Percentiles rank a stretch among this genome's conserved stretches.
phyloP scores from a whole-genome alignment of 2,113 vertebrate genomes.

The Megaleporinus macrocephalus region DNA sequence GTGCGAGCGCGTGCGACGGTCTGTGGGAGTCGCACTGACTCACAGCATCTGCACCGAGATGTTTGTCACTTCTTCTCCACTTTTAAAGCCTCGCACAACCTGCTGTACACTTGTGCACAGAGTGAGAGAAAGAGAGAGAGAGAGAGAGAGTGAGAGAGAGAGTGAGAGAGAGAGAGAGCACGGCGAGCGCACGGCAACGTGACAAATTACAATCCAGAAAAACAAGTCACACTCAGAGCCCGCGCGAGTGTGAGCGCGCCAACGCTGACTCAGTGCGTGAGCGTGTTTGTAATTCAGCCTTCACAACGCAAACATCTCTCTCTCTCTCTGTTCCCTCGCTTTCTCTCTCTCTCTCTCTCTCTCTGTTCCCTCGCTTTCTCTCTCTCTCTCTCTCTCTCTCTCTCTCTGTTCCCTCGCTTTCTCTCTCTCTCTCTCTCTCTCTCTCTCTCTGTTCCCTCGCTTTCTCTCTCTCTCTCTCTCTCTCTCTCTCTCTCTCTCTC shows the following conservation, averaged over 20 bases:
- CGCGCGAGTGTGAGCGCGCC: conserved; percentile 57
- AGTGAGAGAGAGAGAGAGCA: neutral
- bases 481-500: conserved; percentile 38
- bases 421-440: conserved; percentile 56
- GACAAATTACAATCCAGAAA: conserved; percentile 52
- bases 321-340: conserved; percentile 11
- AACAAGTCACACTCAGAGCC: conserved; percentile 45
- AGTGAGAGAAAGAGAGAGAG: neutral
- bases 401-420: neutral
- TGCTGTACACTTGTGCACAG: neutral
- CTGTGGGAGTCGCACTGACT: conserved; percentile 33
- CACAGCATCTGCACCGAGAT: conserved; percentile 25
- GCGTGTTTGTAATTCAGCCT: conserved; percentile 82
- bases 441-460: too few relatives aligned
- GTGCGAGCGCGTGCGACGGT: neutral
- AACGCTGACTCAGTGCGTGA: conserved; percentile 81
- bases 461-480: conserved; percentile 49
- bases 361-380: conserved; percentile 28
- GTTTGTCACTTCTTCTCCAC: conserved; percentile 23
- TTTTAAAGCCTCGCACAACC: conserved; percentile 1
- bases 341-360: conserved; percentile 53
- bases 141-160: neutral
- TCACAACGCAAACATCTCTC: conserved; percentile 79
- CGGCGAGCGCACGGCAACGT: neutral
- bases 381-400: conserved; percentile 57